Evolutionary conservation across 2,797 vertebrate species (phyloP), one percentile per base, ranked within the genome.

Genomic region (Cossypha caffra): DNA sequence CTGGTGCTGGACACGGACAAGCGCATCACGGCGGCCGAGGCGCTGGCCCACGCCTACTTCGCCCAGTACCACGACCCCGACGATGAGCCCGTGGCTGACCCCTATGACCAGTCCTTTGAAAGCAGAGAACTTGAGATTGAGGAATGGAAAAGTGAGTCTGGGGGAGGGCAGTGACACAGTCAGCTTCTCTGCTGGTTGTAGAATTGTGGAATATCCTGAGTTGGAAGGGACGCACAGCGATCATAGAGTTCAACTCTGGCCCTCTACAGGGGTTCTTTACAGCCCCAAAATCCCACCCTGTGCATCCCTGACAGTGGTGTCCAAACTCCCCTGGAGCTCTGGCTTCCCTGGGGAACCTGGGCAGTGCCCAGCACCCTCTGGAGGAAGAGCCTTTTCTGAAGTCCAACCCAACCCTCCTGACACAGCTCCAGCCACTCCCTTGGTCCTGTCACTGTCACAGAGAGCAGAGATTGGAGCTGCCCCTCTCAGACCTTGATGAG

Each of bases 71-170:
- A 99, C 0, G 99, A 99, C 90, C 99, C 99, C 1, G 99, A 99
- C 0, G 99, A 99, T 4, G 99, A 99, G 84, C 99, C 99, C 0
- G 99, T 99, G 94, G 99, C 99, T 0, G 99, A 99, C 19, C 99
- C 99, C 19, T 99, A 99, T 1, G 99, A 99, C 98, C 99, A 99
- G 98, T 99, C 99, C 91, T 99, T 99, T 37, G 99, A 99, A 95
- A 99, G 99, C 97, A 98, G 99, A 19, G 99, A 99, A 80, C 98
- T 99, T 83, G 99, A 99, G 83, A 99, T 99, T 26, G 99, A 99
- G 43, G 99, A 99, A 91, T 99, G 99, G 99, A 99, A 99, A 98
- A 98, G 99, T 99, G 97, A 99, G 99, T 98, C 7, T 38, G 15
- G 12, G 63, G 17, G 4, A 20, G 4, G 4, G 54, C 42, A 37